Percentiles rank a stretch among this genome's conserved stretches.
phyloP scores from a whole-genome alignment of 2,888 invertebrate genomes.

The Epirrhoe tristata region DNA sequence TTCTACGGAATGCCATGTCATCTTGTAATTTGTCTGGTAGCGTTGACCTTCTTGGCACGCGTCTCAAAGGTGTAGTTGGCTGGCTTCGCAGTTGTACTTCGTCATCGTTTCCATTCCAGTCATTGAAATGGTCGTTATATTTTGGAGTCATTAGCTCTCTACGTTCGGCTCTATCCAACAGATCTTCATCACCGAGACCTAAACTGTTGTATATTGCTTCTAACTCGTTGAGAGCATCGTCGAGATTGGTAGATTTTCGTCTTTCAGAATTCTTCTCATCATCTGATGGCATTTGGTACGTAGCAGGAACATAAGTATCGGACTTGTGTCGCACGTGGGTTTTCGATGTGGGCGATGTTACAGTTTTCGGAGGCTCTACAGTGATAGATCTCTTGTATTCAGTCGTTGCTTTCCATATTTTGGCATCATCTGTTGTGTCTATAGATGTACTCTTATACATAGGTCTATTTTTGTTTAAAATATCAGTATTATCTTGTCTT shows the following conservation, averaged over 20 bases:
- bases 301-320: conserved; percentile 70
- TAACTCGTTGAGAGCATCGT: conserved; percentile 94
- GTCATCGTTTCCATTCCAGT: conserved; percentile 82
- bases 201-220: conserved; percentile 96
- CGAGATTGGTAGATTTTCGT: conserved; percentile 91
- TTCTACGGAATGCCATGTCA: conserved; percentile 92
- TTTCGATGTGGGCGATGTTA: conserved; percentile 69
- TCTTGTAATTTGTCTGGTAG: conserved; percentile 89
- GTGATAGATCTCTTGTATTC: conserved; percentile 77
- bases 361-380: conserved; percentile 67
- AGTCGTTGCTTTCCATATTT: conserved; percentile 80
- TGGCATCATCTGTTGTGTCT: conserved; percentile 73
- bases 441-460: conserved; percentile 61
- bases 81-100: conserved; percentile 78
- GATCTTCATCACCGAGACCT: conserved; percentile 93
- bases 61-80: conserved; percentile 75
- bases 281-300: conserved; percentile 75
- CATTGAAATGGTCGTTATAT: conserved; percentile 77
- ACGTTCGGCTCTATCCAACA: conserved; percentile 91
- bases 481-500: conserved; percentile 58
- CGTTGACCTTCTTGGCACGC: conserved; percentile 75
- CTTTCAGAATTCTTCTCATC: conserved; percentile 80
- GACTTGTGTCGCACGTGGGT: conserved; percentile 79
- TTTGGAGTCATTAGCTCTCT: conserved; percentile 87
- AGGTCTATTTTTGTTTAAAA: conserved; percentile 66